Percentiles rank a stretch among this genome's conserved stretches.
Evolutionary conservation across 2,113 vertebrate species (phyloP).

Genomic region (Empidonax alnorum): DNA sequence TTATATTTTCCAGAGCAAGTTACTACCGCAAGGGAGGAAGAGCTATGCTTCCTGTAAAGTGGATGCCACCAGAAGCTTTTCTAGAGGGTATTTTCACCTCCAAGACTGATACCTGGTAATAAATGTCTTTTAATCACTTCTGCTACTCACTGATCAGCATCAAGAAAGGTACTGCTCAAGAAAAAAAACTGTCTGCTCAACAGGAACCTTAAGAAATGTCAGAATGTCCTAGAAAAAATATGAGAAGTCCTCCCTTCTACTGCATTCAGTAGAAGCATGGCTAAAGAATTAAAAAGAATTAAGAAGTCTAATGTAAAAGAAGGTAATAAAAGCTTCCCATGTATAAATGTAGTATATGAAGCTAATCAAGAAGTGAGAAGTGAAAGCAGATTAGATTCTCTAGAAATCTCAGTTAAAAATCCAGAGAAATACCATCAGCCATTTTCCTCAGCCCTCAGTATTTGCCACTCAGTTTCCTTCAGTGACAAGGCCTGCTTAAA

Average conservation of each 20-base stretch:
- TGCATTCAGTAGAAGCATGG: not conserved
- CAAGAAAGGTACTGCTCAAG: not conserved
- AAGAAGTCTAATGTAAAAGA: not conserved
- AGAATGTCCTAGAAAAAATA: not conserved
- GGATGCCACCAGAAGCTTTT: constrained; percentile 94
- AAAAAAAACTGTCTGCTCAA: not conserved
- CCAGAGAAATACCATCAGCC: not conserved
- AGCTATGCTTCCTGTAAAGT: constrained; percentile 91
- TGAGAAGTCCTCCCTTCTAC: not conserved
- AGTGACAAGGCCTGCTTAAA: not conserved
- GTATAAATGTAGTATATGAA: not conserved
- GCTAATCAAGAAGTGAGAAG: not conserved
- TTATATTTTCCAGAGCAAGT: constrained; percentile 80
- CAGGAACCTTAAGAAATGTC: not conserved
- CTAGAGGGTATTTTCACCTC: constrained; percentile 94
- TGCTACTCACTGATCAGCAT: not conserved
- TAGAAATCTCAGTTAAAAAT: not conserved
- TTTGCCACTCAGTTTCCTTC: not conserved
- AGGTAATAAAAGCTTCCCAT: not conserved
- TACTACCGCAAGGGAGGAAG: constrained; percentile 90
- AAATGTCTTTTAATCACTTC: not conserved
- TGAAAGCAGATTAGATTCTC: not conserved
- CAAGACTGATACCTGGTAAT: constrained; percentile 94
- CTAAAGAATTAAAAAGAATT: not conserved
- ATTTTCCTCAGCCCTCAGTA: not conserved